Evolutionary conservation across 2,113 vertebrate species (phyloP).

Genomic region (Festucalex cinctus): DNA sequence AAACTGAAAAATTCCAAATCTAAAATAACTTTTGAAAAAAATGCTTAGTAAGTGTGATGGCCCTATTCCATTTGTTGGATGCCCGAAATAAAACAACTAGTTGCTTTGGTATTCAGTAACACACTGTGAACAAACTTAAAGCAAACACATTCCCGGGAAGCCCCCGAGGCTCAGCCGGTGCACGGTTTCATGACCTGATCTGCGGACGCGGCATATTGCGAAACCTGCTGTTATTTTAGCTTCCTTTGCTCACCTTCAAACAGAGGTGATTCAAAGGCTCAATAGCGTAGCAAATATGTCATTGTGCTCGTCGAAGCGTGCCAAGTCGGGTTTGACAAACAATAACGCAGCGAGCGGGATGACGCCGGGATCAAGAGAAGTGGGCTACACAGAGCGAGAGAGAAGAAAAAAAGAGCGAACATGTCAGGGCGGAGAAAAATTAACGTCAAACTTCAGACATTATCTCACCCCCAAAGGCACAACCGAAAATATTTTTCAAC

Average conservation of each 20-base stretch:
- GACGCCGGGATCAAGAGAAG: not conserved
- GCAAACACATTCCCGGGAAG: not conserved
- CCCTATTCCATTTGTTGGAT: not conserved
- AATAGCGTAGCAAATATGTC: not conserved
- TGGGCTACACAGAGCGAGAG: no score
- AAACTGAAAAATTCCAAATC: no score
- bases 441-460: not conserved
- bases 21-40: no score
- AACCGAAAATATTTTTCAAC: not conserved
- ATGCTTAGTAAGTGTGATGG: no score
- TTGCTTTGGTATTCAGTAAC: no score
- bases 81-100: not conserved
- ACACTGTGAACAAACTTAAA: not conserved
- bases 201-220: not conserved
- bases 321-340: not conserved
- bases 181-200: not conserved
- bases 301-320: not conserved
- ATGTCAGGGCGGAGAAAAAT: not conserved
- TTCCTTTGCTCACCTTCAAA: conserved; percentile 2
- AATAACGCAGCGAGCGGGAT: not conserved
- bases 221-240: not conserved
- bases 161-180: not conserved
- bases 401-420: not conserved
- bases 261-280: not conserved
- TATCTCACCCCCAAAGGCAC: not conserved